phyloP scores from a whole-genome alignment of 2,113 vertebrate species.

The Oreamnos americanus region DNA sequence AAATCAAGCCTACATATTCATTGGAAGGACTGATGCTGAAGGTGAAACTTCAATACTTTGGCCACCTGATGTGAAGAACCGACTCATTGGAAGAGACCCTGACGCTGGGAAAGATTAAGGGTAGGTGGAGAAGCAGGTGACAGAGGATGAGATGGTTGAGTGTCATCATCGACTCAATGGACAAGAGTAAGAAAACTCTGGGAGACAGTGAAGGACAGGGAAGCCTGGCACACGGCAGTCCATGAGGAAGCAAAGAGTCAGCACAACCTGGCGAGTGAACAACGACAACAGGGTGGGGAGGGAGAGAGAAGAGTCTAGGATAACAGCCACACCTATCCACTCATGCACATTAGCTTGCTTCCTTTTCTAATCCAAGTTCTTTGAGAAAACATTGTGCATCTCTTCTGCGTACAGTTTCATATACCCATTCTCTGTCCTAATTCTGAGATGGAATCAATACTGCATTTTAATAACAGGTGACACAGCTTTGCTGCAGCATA shows the following conservation, averaged over 20 bases:
- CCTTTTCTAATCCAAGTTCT: neutral
- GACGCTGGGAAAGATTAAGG: neutral
- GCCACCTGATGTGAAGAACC: neutral
- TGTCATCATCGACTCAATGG: neutral
- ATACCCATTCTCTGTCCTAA: neutral
- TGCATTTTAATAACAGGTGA: neutral
- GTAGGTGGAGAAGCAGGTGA: neutral
- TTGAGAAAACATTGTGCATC: neutral
- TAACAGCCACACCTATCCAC: neutral
- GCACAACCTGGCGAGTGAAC: neutral
- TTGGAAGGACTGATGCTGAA: neutral
- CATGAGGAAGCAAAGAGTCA: fast-evolving
- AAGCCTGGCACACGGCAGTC: neutral
- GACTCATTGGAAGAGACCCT: neutral
- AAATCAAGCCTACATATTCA: neutral
- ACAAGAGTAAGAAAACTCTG: neutral
- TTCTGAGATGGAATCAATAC: neutral
- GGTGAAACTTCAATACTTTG: neutral
- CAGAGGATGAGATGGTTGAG: neutral
- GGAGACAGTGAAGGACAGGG: neutral
- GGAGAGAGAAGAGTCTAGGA: neutral
- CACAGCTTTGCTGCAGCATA: neutral
- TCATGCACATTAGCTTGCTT: neutral
- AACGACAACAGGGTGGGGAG: fast-evolving
- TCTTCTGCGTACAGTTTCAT: neutral